phyloP scores from a whole-genome alignment of 2,888 invertebrate species.

The Parapristionchus giblindavisi region DNA sequence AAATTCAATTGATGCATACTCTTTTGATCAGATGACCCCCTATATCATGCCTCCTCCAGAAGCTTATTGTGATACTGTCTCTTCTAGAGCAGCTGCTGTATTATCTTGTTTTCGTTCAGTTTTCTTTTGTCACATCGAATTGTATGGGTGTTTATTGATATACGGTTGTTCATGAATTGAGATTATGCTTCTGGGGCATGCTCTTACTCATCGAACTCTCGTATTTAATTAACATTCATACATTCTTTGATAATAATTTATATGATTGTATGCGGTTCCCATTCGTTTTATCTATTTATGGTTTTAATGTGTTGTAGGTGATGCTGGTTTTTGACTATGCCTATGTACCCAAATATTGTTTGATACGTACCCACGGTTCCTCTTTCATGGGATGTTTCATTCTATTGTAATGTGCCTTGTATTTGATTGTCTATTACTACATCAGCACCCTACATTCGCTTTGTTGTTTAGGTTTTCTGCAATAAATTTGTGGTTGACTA shows the following conservation, averaged over 20 bases:
- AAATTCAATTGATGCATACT: slow-evolving; percentile 37
- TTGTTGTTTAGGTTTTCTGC: slow-evolving; percentile 27
- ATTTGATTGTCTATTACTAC: slow-evolving; percentile 28
- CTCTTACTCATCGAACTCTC: background rate
- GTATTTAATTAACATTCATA: too few relatives aligned
- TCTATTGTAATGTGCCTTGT: slow-evolving; percentile 36
- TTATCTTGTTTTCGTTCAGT: slow-evolving; percentile 13
- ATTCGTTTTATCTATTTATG: slow-evolving; percentile 23
- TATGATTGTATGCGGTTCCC: slow-evolving; percentile 25
- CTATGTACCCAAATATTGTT: slow-evolving; percentile 30
- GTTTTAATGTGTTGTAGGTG: slow-evolving; percentile 36
- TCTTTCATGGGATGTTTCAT: slow-evolving; percentile 17
- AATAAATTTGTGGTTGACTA: slow-evolving; percentile 34
- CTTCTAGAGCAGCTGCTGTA: slow-evolving; percentile 5
- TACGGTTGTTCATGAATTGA: background rate
- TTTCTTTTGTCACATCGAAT: slow-evolving; percentile 11
- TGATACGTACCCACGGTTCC: slow-evolving; percentile 30
- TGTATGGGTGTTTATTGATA: background rate
- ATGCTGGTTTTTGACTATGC: slow-evolving; percentile 21
- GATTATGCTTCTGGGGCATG: background rate
- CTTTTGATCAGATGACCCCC: slow-evolving; percentile 31
- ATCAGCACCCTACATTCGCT: slow-evolving; percentile 5
- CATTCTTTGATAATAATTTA: slow-evolving; percentile 18
- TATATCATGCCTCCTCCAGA: slow-evolving; percentile 30
- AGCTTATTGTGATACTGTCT: slow-evolving; percentile 37